Base-by-base conservation (phyloP, 2,797 vertebrate genomes). In the Pangasius sanitwongsei region DNA sequence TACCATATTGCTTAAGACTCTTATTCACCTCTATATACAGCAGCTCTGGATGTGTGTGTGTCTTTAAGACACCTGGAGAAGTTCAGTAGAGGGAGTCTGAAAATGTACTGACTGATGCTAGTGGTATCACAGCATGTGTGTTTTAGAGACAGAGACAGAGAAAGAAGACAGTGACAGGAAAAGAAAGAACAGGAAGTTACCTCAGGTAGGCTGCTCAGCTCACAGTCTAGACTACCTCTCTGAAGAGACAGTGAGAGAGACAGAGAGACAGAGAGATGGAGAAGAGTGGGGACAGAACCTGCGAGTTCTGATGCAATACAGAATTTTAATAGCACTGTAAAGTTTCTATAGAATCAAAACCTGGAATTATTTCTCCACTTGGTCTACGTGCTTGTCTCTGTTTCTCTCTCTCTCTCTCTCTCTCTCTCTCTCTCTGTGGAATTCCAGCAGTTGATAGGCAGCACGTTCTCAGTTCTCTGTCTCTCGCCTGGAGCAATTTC, bases 171-270 rank as follows among this genome's bases (percentile, higher is more conserved):
- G 57, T 1, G 55, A 37, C 50, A 28, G 25, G 44, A 44, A 44
- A 93, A 92, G 93, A 85, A 92, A 53, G 78, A 87, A 91, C 84
- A 82, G 31, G 25, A 69, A 85, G 83, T 13, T 53, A 67, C 15
- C 41, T n/a, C 82, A 83, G 82, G 82, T 83, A 31, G 82, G 28
- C 28, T 67, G 61, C 15, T 83, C 59, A n/a, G 25, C 59, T 63
- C 37, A 23, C 20, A 48, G 81, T 63, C 81, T 63, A 44, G 59
- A 63, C 57, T 63, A 18, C 6, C 63, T 86, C 70, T 44, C 25
- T 20, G 70, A 63, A 86, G 53, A 75, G 65, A 85, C 0, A 48
- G 2, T 16, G 75, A 25, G 78, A 88, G 87, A 48, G 41, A 65
- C 3, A 70, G 23, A 85, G 18, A 63, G 25, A 83, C 4, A 82